Base-by-base conservation (phyloP, 2,888 invertebrate species). In the Tetheella fluctuosa region DNA sequence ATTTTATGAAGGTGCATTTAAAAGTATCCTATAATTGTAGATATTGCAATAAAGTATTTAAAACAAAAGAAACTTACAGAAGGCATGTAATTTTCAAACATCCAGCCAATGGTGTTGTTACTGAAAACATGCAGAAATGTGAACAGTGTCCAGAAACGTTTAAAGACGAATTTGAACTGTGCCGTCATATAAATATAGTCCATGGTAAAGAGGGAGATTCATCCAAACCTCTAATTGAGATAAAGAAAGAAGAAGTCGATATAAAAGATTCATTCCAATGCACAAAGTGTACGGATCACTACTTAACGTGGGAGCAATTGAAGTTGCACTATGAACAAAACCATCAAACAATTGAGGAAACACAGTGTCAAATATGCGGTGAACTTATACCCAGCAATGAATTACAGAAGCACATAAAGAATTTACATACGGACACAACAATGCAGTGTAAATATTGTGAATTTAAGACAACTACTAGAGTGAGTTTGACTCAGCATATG, bases 351-450 rank as follows among this genome's bases (percentile, higher is more conserved):
- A 65, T 79, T 0, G 73, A 80, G 17, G 82, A 87, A 42, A 86
- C 85, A 0, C 92, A 92, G 59, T 92, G 92, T 64, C 91, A 91
- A 64, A 77, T 88, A 0, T 93, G 92, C 28, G 91, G 91, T 0
- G 81, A 87, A 63, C 71, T 91, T 4, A 64, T 93, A 12, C 80
- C 81, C 0, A 78, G 77, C 0, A 79, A 73, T 0, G 88, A 90
- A 23, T 63, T 92, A 42, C 72, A 84, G 17, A 90, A 88, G 57
- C 92, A 93, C 57, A 88, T 92, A 5, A 90, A 90, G 67, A 60
- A 23, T 0, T 63, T 69, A 0, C 88, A 89, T 48, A 80, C 77
- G 0, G 77, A 80, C 5, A 79, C 76, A 2, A 67, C 72, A 17
- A 68, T 85, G 39, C 65, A 82, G 6, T 93, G 92, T 63, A 81